Evolutionary conservation across 2,888 invertebrate species (phyloP), one percentile per base, ranked within the genome.

Genomic region (Oegoconia quadripuncta): DNA sequence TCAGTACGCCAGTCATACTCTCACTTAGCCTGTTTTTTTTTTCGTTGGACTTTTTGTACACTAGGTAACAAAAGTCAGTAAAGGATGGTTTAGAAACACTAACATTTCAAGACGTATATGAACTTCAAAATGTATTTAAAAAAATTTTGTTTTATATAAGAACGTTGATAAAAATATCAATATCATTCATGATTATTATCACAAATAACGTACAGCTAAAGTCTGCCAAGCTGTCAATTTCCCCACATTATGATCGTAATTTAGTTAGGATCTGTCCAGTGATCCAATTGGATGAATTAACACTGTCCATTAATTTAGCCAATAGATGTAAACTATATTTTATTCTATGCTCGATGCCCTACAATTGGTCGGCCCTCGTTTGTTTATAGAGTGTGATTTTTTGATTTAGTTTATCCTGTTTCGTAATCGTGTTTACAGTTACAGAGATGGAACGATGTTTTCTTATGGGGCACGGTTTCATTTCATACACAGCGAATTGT

Each of bases 391-490:
- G n/a, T n/a, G n/a, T n/a, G n/a, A n/a, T n/a, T n/a, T n/a, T n/a
- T n/a, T n/a, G n/a, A n/a, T n/a, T n/a, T n/a, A n/a, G n/a, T n/a
- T n/a, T n/a, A n/a, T 43, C 37, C 39, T 45, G 42, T 48, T 42
- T 39, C 30, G 34, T 39, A 34, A 39, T 34, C 29, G 15, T 23
- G 28, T 39, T 39, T 44, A 41, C 35, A 38, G 41, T 46, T 54
- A 41, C 41, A 35, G 26, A 41, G 43, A 42, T 42, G 43, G 17
- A 12, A 23, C 37, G 13, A 14, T 30, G 34, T 34, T 47, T 47
- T 54, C 46, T 41, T 39, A 44, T 12, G 13, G 27, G 7, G 7
- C 12, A 13, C 13, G 27, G 27, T n/a, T n/a, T n/a, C n/a, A n/a
- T n/a, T n/a, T n/a, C n/a, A n/a, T n/a, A n/a, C n/a, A n/a, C n/a